Conservation (phyloP, 2,797 vertebrate genomes). For the Poeciliopsis gracilis region DNA sequence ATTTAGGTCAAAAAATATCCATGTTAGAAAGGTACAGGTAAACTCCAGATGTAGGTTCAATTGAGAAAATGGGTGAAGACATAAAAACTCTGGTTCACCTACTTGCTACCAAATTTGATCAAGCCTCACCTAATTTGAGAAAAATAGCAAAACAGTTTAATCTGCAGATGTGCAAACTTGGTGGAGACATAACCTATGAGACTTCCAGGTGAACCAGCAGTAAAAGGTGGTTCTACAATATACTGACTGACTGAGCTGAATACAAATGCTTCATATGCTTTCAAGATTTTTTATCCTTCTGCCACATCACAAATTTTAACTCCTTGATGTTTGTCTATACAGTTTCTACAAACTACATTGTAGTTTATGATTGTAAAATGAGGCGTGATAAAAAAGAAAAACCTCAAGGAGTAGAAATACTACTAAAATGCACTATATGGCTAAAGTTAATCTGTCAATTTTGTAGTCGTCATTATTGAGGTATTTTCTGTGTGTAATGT, state of each 20-base stretch:
- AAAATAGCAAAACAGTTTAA: not conserved
- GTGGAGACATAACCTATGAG: not conserved
- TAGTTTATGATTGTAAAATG: not conserved
- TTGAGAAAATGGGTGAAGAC: not conserved
- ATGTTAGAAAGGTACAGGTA: not conserved
- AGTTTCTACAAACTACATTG: not conserved
- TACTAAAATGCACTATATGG: not conserved
- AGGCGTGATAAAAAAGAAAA: not conserved
- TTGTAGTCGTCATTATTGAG: conserved; percentile 38
- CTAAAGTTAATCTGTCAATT: conserved; percentile 28
- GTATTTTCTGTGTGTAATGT: conserved; percentile 20
- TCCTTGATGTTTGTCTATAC: not conserved
- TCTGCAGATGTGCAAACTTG: not conserved
- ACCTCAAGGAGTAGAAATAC: not conserved
- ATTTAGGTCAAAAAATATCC: not conserved
- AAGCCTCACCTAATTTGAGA: not conserved
- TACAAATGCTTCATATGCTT: not conserved
- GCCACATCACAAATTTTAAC: not conserved
- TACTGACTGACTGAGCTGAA: not conserved
- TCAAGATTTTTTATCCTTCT: not conserved
- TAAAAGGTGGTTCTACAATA: not conserved
- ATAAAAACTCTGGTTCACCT: not conserved
- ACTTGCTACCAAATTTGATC: not conserved
- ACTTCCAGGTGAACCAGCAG: not conserved
- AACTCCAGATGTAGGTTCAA: not conserved